phyloP scores from a whole-genome alignment of 2,888 invertebrate genomes.

The Scaptomyza cyrtandrae region DNA sequence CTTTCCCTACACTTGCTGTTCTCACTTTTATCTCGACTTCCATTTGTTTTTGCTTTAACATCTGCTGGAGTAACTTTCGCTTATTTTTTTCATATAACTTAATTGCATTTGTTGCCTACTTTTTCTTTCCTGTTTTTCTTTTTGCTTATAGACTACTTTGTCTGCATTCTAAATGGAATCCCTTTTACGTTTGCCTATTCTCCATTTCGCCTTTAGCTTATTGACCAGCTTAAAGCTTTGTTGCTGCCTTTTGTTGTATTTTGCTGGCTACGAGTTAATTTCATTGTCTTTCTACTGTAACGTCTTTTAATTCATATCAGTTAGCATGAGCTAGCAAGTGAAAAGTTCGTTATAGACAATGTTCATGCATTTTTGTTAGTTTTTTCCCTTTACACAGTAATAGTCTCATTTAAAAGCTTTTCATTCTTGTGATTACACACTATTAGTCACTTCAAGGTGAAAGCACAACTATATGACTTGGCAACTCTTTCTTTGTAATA shows the following conservation, averaged over 20 bases:
- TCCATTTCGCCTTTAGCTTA: constrained; percentile 15
- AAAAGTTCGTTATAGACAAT: constrained; percentile 36
- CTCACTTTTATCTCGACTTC: not conserved
- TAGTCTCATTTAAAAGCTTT: not conserved
- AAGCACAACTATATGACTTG: not conserved
- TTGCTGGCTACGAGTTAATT: constrained; percentile 22
- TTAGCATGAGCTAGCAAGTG: constrained; percentile 21
- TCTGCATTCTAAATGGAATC: constrained; percentile 6
- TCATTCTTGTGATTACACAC: not conserved
- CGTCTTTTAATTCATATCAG: constrained; percentile 63
- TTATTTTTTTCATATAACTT: constrained; percentile 26
- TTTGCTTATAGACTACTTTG: not conserved
- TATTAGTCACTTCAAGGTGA: no score
- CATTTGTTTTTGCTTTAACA: constrained; percentile 17
- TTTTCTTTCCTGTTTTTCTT: not conserved
- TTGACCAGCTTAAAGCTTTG: constrained; percentile 22
- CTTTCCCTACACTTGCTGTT: constrained; percentile 4
- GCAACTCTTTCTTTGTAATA: not conserved
- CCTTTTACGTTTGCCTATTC: not conserved
- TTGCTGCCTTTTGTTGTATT: constrained; percentile 28
- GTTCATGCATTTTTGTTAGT: constrained; percentile 25
- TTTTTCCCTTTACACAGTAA: constrained; percentile 2
- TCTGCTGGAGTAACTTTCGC: constrained; percentile 32
- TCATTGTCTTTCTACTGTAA: constrained; percentile 32
- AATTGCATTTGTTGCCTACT: constrained; percentile 39